phyloP scores from a whole-genome alignment of 1,140 invertebrate genomes.

The Euborellia annulipes region DNA sequence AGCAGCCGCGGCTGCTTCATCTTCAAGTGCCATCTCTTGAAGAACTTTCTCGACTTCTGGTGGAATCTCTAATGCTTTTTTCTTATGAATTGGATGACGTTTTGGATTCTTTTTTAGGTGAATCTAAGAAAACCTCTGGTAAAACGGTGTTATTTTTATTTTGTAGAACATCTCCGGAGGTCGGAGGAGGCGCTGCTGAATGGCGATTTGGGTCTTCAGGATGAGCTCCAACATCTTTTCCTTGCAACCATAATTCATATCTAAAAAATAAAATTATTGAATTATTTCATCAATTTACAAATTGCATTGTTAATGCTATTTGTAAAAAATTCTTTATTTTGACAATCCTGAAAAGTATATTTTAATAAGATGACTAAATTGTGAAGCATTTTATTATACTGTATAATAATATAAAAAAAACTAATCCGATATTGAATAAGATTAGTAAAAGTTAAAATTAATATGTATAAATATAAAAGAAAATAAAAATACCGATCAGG shows the following conservation, averaged over 20 bases:
- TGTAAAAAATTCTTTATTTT: background rate
- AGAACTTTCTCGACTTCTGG: slow-evolving; percentile 31
- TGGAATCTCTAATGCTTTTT: slow-evolving; percentile 35
- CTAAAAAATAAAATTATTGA: slow-evolving; percentile 4
- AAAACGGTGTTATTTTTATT: slow-evolving; percentile 47
- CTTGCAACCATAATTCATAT: slow-evolving; percentile 64
- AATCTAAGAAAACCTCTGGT: slow-evolving; percentile 40
- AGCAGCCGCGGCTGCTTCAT: slow-evolving; percentile 36
- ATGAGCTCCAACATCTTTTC: slow-evolving; percentile 79
- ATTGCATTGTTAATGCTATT: too few species aligned
- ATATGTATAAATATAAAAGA: too few species aligned
- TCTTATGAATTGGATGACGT: slow-evolving; percentile 42
- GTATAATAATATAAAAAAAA: too few species aligned
- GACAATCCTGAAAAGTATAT: slow-evolving; percentile 12
- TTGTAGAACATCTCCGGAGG: slow-evolving; percentile 53
- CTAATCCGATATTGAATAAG: too few species aligned
- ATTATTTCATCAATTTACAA: too few species aligned
- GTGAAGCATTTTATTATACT: too few species aligned
- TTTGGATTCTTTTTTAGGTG: slow-evolving; percentile 41
- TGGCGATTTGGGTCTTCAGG: slow-evolving; percentile 71
- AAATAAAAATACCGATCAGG: slow-evolving; percentile 53
- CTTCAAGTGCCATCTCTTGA: slow-evolving; percentile 26
- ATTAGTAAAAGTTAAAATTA: too few species aligned
- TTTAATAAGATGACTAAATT: too few species aligned
- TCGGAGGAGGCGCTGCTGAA: slow-evolving; percentile 57